These are phyloP conservation scores for Drosophila flavopinicola DNA, from an alignment of 2,888 invertebrate genomes.

Conservation along the genomic window DNA sequence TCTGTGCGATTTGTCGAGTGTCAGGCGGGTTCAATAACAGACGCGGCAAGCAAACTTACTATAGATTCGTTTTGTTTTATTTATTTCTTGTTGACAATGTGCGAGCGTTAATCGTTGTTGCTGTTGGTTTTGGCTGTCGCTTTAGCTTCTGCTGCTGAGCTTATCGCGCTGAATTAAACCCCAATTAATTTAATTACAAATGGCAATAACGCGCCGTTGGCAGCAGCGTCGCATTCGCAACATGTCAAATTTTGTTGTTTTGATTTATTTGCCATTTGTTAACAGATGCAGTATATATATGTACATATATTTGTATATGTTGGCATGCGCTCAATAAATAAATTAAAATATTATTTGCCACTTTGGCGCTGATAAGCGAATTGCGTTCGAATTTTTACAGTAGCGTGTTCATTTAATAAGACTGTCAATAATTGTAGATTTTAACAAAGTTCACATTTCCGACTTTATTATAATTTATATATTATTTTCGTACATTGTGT, in stretches of 20 bases:
- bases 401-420: conserved; percentile 14
- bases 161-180: conserved; percentile 82
- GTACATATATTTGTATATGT: conserved; percentile 5
- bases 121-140: conserved; percentile 5
- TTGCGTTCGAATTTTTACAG: conserved; percentile 8
- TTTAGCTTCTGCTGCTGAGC: conserved; percentile 6
- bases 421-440: conserved; percentile 18
- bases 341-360: conserved; percentile 77
- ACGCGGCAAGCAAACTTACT: conserved; percentile 29
- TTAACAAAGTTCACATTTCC: conserved; percentile 31
- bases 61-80: conserved; percentile 25
- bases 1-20: conserved; percentile 76
- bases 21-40: conserved; percentile 77
- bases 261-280: conserved; percentile 62
- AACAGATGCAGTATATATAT: conserved; percentile 16
- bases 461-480: conserved; percentile 1
- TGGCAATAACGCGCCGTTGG: conserved; percentile 76
- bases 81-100: conserved; percentile 64
- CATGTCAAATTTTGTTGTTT: conserved; percentile 44
- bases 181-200: conserved; percentile 84
- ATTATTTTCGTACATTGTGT: too few species aligned
- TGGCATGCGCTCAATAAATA: conserved; percentile 67
- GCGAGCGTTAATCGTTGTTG: conserved; percentile 43
- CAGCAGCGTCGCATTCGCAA: conserved; percentile 23
- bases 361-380: conserved; percentile 56